Evolutionary conservation across 1,140 invertebrate species (phyloP), one percentile per base, ranked within the genome.

Genomic region (Drosophila sp.): DNA sequence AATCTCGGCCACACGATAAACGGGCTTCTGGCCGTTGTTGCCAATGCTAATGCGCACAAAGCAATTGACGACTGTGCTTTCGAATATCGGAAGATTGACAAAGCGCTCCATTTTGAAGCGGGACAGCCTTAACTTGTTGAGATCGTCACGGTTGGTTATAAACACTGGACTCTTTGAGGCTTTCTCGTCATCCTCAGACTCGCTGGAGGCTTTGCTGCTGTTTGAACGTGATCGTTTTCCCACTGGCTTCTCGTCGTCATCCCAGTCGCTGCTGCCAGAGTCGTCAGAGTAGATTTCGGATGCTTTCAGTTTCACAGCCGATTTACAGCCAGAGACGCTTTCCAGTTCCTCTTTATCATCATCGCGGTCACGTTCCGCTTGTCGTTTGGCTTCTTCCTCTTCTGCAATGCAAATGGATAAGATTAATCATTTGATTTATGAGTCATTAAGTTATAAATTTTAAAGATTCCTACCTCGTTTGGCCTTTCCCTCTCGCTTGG

Each of bases 1-100:
- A 38, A 99, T 96, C 93, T 99, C 98, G 13, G 97, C 98, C 40
- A 99, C 97, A 82, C 97, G 94, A 92, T 99, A 99, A 0, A 99
- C 97, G 0, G 98, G 95, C 82, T 95, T 94, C 45, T 81, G 78
- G 59, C 92, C 92, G 91, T 98, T 96, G 84, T 97, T 96, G 0
- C 98, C 99, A 80, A 99, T 99, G 18, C 98, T 97, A 90, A 99
- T 97, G 21, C 98, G 94, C 0, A 99, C 98, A 93, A 97, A 99
- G 92, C 97, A 99, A 25, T 98, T 98, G 70, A 94, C 94, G 1
- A 97, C 97, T 2, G 98, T 96, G 45, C 96, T 94, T 72, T 95
- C 95, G 87, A 99, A 99, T 92, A 99, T 99, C 11, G 99, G 99
- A 75, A 99, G 93, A 93, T 99, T 98, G 13, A 99, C 97, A 92